Evolutionary conservation across 2,888 invertebrate genomes (phyloP), one percentile per base, ranked within the genome.

Genomic region (Perizoma affinitatum): DNA sequence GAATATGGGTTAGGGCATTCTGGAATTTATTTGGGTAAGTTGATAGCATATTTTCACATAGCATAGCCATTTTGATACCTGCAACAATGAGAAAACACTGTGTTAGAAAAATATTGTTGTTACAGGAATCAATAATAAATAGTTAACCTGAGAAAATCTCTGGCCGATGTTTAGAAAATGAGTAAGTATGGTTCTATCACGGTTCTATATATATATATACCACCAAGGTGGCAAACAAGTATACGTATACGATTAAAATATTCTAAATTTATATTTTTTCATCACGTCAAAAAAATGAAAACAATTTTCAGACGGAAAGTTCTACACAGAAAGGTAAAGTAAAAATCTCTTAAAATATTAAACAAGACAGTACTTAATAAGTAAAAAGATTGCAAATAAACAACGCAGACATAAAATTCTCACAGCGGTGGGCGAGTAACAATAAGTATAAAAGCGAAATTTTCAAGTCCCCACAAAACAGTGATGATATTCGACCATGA

Each of bases 1-100:
- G 71, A 75, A 77, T 68, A 58, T 68, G 69, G 61, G 66, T 73
- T 73, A 77, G 65, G 66, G 55, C 76, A 79, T 83, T 74, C 65
- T 76, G 63, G 65, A 66, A 71, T 57, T 68, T 68, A 58, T 63
- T 58, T 65, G 58, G 55, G 45, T 69, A 70, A 64, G 60, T 63
- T 73, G 66, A 72, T 71, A 69, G 68, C 60, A 71, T 69, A 73
- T 66, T 63, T 66, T 71, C 57, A 48, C 42, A 64, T 58, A 67
- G 58, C 66, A 69, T 65, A 64, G 66, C 67, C 71, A 71, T 79
- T 61, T 59, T 60, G 50, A 54, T 66, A 82, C 79, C 88, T 88
- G 86, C 34, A 87, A 88, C 85, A 86, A 84, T 60, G 54, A 66
- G 72, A 64, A 60, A 60, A 55, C n/a, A 22, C 43, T 45, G 40